These are phyloP conservation scores for Ephydatia muelleri DNA, from an alignment of 37 sponge, comb jelly and placozoan species.

Conservation along the genomic window DNA sequence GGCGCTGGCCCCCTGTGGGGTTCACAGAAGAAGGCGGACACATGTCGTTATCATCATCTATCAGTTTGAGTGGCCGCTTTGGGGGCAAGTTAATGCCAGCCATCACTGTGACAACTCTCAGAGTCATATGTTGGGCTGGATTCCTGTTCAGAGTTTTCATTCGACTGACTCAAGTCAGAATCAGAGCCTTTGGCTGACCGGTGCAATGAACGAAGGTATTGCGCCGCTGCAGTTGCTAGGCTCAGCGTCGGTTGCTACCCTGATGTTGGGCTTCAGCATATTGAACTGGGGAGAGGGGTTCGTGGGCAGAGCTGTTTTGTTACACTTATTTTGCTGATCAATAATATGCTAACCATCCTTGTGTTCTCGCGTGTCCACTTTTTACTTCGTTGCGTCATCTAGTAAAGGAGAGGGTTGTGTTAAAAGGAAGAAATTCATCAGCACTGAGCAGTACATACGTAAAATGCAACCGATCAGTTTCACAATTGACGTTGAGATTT, in stretches of 20 bases:
- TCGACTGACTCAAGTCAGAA: neutral
- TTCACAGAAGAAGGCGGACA: conserved; percentile 1
- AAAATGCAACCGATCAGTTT: neutral
- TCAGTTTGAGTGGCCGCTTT: neutral
- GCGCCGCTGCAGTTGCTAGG: neutral
- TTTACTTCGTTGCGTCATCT: conserved; percentile 1
- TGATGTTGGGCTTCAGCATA: neutral
- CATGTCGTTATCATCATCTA: conserved; percentile 1
- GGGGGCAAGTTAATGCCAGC: neutral
- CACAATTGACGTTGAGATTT: neutral
- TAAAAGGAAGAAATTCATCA: too few species aligned
- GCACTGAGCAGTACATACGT: neutral
- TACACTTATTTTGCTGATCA: neutral
- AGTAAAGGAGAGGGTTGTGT: neutral
- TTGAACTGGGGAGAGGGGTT: neutral
- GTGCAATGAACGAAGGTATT: conserved; percentile 1
- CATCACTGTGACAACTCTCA: neutral
- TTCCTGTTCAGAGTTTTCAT: neutral
- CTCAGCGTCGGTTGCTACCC: neutral
- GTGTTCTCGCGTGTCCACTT: neutral
- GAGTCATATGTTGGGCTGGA: neutral
- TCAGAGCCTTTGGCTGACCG: neutral
- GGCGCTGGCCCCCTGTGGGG: neutral
- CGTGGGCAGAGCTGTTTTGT: neutral
- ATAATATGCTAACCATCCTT: neutral